phyloP scores from a whole-genome alignment of 2,113 vertebrate genomes.

The Scopus umbretta region DNA sequence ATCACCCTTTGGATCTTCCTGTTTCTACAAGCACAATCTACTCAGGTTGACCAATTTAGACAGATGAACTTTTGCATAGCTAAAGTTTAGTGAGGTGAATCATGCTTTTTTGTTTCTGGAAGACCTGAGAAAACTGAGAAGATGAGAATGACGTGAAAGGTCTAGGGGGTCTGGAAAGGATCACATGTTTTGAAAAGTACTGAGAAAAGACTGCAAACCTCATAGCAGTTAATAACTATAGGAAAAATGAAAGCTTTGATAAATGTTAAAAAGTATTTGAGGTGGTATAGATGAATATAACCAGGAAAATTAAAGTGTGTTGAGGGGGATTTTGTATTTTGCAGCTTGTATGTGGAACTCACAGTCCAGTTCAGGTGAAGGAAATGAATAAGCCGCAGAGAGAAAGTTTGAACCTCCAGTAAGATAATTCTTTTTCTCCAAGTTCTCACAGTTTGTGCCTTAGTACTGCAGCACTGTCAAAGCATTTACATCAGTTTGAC shows the following conservation, averaged over 20 bases:
- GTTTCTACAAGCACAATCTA: background rate
- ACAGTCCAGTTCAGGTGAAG: background rate
- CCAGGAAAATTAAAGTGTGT: background rate
- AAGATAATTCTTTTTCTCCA: background rate
- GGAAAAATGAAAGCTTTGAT: background rate
- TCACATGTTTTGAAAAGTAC: background rate
- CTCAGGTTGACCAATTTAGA: background rate
- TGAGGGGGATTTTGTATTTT: background rate
- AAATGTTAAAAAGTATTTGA: background rate
- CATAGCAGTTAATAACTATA: background rate
- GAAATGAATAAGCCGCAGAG: background rate
- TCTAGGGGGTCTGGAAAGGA: background rate
- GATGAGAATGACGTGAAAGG: background rate
- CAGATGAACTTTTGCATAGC: background rate
- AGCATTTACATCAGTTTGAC: background rate
- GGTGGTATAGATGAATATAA: background rate
- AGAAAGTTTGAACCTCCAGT: background rate
- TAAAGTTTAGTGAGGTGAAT: background rate
- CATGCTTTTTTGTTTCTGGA: background rate
- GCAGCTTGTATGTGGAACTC: background rate
- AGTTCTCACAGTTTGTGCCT: background rate
- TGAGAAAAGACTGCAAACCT: background rate
- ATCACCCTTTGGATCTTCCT: background rate
- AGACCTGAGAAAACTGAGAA: background rate
- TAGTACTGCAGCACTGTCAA: background rate